Percentiles rank a stretch among this genome's conserved stretches.
Conservation (phyloP, 2,113 vertebrate species). For the Accipiter cooperii region DNA sequence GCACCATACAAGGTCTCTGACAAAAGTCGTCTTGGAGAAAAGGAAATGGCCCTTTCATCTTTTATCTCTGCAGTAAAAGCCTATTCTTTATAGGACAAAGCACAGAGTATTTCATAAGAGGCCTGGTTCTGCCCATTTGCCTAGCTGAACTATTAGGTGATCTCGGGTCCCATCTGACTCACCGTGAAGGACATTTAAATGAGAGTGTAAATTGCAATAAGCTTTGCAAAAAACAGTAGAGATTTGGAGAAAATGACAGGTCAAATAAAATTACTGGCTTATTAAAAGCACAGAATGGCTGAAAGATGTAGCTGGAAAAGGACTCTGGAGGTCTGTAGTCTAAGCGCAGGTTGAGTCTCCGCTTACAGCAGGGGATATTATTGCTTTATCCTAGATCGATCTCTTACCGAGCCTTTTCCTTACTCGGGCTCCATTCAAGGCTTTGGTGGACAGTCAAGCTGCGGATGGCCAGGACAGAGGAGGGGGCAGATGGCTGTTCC, state of each 20-base stretch:
- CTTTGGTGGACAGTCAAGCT: background rate
- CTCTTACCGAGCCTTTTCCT: background rate
- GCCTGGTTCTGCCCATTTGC: background rate
- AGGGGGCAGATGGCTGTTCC: background rate
- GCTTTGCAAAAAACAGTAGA: slow-evolving; percentile 9
- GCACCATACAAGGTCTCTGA: background rate
- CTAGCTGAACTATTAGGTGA: background rate
- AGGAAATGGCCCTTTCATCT: background rate
- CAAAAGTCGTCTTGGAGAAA: background rate
- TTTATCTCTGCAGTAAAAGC: background rate
- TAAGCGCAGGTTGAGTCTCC: background rate
- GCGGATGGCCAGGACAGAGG: background rate
- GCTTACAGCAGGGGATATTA: background rate
- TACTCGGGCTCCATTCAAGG: background rate
- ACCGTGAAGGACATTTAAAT: slow-evolving; percentile 1
- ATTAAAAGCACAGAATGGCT: slow-evolving; percentile 29
- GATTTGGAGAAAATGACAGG: slow-evolving; percentile 37
- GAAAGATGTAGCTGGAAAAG: slow-evolving; percentile 27
- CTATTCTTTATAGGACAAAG: slow-evolving; percentile 5
- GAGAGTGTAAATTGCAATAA: slow-evolving; percentile 22
- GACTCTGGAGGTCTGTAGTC: slow-evolving; percentile 9
- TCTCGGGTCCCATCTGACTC: background rate
- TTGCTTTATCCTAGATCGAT: background rate
- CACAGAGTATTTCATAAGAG: background rate
- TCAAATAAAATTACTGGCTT: slow-evolving; percentile 44